A percentile compares a stretch with the other conserved stretches of the same genome.
These are phyloP conservation scores for Lontra canadensis DNA, from an alignment of 2,113 vertebrate genomes.

Conservation along the genomic window DNA sequence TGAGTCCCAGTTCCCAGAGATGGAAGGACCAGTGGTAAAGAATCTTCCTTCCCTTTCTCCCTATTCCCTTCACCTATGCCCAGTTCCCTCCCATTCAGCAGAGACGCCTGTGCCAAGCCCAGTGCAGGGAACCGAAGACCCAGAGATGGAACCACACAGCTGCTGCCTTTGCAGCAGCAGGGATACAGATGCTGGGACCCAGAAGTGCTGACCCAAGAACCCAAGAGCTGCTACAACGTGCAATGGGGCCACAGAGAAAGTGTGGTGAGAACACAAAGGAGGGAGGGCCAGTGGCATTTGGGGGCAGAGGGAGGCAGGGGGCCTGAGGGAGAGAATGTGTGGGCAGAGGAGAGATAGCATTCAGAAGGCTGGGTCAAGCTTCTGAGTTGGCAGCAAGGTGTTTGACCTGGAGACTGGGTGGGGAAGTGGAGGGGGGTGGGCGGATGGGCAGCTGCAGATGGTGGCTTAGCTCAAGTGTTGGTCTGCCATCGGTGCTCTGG, in stretches of 20 bases:
- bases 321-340: background rate
- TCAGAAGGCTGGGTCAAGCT: background rate
- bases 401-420: background rate
- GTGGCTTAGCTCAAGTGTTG: background rate
- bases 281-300: background rate
- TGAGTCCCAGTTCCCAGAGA: background rate
- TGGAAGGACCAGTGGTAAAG: background rate
- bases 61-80: background rate
- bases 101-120: background rate
- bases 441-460: constrained; percentile 6
- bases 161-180: background rate
- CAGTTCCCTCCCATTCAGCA: background rate
- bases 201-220: background rate
- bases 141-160: background rate
- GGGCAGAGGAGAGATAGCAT: background rate
- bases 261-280: background rate
- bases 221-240: background rate
- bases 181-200: background rate
- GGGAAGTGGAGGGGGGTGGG: no score
- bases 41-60: background rate
- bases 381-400: constrained; percentile 29
- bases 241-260: background rate
- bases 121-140: background rate
- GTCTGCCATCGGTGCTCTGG: constrained; percentile 15
- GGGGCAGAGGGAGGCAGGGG: background rate